Evolutionary conservation across 2,888 invertebrate genomes (phyloP), one percentile per base, ranked within the genome.

Genomic region (Watsonalla binaria): DNA sequence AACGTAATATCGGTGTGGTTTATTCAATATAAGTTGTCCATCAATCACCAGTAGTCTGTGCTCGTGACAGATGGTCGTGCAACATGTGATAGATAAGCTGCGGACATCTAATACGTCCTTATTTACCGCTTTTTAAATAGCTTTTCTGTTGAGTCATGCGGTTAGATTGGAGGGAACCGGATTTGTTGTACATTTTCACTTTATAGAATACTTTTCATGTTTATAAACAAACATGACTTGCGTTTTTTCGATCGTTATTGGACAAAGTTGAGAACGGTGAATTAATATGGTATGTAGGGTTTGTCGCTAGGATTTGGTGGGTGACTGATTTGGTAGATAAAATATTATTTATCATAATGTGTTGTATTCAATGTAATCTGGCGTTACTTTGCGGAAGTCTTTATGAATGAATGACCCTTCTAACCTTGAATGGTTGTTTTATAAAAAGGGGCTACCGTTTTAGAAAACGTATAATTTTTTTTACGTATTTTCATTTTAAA

Each of bases 11-110:
- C 72, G 80, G 72, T 72, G 74, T 69, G 84, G 81, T 84, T 86
- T 87, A 88, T 89, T 89, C 85, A 88, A 86, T 88, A 86, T 84
- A 82, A 72, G 74, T 42, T 42, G 76, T 69, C 78, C 81, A 90
- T 90, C 89, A 85, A 90, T 90, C 89, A 87, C 74, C 59, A 58
- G 59, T 70, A 74, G 71, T 74, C 77, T 74, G 73, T 74, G 74
- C 63, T 69, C 84, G 83, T 81, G 88, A 89, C 88, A 86, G 82
- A 81, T 82, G 77, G 70, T 66, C 70, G 76, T 69, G 81, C 82
- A 83, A 84, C 82, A 83, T 78, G 81, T 83, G 77, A 82, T 76
- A 69, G 61, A 65, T 67, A 68, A 61, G 58, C 58, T 54, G 55
- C 59, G 56, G 55, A 53, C 54, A 51, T 54, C 58, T 49, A 49